Base-by-base conservation (phyloP, 2,797 vertebrate species). In the Rhincodon typus region DNA sequence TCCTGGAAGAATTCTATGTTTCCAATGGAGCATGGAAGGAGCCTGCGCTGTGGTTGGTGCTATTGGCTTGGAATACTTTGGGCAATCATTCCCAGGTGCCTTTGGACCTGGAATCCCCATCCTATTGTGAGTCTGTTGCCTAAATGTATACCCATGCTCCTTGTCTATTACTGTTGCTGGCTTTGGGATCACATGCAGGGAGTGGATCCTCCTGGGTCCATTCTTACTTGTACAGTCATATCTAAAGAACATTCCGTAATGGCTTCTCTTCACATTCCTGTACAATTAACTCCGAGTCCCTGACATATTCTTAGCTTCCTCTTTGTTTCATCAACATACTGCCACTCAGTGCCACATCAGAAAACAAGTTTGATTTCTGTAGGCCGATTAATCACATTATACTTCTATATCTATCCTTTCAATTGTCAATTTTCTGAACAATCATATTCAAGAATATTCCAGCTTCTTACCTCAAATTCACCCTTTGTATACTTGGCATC, bases 401-500 rank as follows among this genome's bases (percentile, higher is more conserved):
- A 77, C 57, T 12, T 62, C 42, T 42, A 13, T 38, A 25, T 69
- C 62, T 67, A 10, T 67, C 7, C 62, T 38, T 67, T 13, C 3
- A n/a, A 23, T 23, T 93, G 67, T 12, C n/a, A 93, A 67, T 67
- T 21, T 27, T 38, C n/a, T 42, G n/a, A 46, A 21, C 42, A 84
- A 84, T 46, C 42, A 25, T 23, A 84, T 66, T 67, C 6, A 91
- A 21, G 21, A 67, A n/a, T 91, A 88, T 38, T 67, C 17, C 23
- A 46, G 46, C 19, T 77, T 77, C 95, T 96, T 82, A 96, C 95
- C 95, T 96, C 95, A 46, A 96, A 96, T 25, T 96, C 95, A 0
- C 95, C 95, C 74, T 95, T 96, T n/a, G 95, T 93, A 25, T 95
- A 96, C 57, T 94, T 94, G 57, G 87, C 87, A 67, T 96, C 95